These are phyloP conservation scores for Leiothrix lutea DNA, from an alignment of 2,113 vertebrate genomes.

Conservation along the genomic window DNA sequence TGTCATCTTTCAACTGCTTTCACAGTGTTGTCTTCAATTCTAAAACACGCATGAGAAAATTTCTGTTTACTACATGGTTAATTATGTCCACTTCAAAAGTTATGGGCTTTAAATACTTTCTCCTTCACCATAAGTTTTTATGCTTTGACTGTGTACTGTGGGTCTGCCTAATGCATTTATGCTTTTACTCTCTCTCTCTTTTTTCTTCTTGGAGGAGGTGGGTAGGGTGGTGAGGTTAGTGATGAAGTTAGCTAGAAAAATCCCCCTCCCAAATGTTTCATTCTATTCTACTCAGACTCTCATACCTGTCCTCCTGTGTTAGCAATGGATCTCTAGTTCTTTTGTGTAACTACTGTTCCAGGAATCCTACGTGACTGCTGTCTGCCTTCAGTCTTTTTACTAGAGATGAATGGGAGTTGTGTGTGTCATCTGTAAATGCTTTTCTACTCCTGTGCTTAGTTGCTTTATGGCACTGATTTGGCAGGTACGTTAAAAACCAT, in stretches of 20 bases:
- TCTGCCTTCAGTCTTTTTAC: neutral
- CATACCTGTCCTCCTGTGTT: neutral
- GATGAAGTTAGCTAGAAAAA: neutral
- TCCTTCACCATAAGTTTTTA: neutral
- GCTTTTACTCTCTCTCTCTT: neutral
- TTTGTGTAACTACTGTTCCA: neutral
- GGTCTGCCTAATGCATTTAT: neutral
- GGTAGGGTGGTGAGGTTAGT: neutral
- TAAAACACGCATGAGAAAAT: neutral
- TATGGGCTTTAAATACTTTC: neutral
- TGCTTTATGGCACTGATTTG: neutral
- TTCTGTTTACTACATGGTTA: neutral
- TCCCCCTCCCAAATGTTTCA: neutral
- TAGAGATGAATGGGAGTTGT: neutral
- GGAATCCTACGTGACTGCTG: neutral
- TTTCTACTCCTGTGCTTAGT: neutral
- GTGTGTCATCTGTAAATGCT: neutral
- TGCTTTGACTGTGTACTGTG: neutral
- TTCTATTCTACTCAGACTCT: neutral
- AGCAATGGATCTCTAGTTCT: neutral
- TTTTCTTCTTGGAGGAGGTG: too few species aligned
- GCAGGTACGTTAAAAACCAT: neutral
- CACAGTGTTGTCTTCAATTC: neutral
- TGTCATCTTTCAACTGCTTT: neutral
- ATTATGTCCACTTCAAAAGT: neutral